Conservation (phyloP, 2,888 invertebrate genomes). For the Tanypteryx hageni region DNA sequence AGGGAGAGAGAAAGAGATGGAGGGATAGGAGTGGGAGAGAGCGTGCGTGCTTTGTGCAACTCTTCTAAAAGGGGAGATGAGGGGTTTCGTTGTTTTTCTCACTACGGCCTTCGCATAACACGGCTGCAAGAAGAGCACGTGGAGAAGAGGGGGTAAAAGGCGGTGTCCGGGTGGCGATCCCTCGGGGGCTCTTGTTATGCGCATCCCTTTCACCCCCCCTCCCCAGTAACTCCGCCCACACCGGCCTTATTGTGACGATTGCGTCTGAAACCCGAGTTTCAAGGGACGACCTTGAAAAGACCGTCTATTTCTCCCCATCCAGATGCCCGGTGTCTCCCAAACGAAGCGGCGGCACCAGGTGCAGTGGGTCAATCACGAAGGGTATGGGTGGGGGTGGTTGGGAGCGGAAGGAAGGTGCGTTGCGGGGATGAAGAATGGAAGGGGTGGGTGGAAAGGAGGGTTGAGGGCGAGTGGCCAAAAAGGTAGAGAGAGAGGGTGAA, state of each 20-base stretch:
- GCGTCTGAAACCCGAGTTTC: constrained; percentile 12
- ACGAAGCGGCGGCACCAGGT: constrained; percentile 15
- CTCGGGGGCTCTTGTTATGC: neutral
- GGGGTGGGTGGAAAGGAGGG: neutral
- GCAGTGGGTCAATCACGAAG: neutral
- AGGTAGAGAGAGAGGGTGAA: neutral
- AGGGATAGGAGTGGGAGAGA: neutral
- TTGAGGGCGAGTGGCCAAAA: neutral
- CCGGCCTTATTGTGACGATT: constrained; percentile 13
- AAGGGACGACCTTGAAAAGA: constrained; percentile 6
- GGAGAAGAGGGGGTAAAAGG: neutral
- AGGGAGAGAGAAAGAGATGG: too few species aligned
- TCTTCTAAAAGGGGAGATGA: neutral
- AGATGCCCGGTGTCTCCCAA: constrained; percentile 8
- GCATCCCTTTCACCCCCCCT: neutral
- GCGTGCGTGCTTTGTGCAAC: neutral
- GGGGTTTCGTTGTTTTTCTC: constrained; percentile 4
- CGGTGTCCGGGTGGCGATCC: neutral
- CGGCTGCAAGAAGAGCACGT: neutral
- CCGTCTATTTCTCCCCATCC: neutral
- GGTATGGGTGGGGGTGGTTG: neutral
- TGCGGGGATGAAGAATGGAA: neutral
- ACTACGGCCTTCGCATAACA: neutral
- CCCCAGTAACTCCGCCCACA: neutral
- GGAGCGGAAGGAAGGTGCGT: neutral